Evolutionary conservation across 2,797 vertebrate genomes (phyloP).

Genomic region (Peromyscus melanophrys): DNA sequence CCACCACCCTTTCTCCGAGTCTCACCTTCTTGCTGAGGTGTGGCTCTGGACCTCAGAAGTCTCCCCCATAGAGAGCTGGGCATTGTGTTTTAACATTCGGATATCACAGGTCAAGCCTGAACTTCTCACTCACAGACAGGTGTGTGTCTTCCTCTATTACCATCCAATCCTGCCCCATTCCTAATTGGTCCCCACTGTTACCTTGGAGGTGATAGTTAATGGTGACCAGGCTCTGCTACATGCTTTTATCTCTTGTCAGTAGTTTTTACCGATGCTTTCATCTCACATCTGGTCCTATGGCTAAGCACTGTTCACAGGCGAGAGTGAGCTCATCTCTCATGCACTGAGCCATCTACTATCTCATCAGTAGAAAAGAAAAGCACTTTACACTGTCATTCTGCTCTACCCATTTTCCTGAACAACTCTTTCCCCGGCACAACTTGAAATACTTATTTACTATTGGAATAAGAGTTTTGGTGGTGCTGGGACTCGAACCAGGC

Average conservation of each 20-base stretch:
- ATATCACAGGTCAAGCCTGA: not conserved
- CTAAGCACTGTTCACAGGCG: not conserved
- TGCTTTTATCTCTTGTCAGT: not conserved
- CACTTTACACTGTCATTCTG: not conserved
- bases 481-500: too few relatives aligned
- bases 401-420: not conserved
- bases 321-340: not conserved
- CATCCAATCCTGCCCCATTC: not conserved
- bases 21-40: not conserved
- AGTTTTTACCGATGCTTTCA: not conserved
- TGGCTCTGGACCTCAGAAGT: not conserved
- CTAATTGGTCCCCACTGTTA: not conserved
- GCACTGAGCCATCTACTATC: not conserved
- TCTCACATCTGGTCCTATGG: not conserved
- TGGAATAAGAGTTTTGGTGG: not conserved
- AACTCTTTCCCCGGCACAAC: not conserved
- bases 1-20: not conserved
- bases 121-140: not conserved
- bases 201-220: not conserved
- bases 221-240: not conserved
- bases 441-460: not conserved
- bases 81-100: not conserved
- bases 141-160: not conserved
- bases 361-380: not conserved
- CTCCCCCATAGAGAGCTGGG: not conserved